A percentile compares a stretch with the other conserved stretches of the same genome.
These are phyloP conservation scores for Leptobrachium leishanense DNA, from an alignment of 2,113 vertebrate species.

Conservation along the genomic window DNA sequence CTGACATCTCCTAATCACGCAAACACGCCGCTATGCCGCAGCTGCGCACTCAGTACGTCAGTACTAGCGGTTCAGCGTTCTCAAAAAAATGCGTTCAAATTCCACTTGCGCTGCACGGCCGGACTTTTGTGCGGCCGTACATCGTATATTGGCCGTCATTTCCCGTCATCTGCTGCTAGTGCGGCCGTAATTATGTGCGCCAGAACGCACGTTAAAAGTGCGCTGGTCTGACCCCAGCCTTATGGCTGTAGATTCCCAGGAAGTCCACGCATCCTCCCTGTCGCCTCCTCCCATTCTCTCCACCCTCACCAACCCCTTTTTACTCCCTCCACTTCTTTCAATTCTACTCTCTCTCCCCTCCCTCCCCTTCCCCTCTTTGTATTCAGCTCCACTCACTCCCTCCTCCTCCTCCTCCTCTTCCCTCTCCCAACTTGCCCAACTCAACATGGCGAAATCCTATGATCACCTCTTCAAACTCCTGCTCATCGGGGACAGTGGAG, in stretches of 20 bases:
- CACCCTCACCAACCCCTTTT: not conserved
- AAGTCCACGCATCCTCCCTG: not conserved
- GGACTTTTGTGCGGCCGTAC: too few relatives aligned
- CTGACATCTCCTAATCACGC: too few relatives aligned
- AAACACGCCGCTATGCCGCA: too few relatives aligned
- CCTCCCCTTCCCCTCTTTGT: conserved; percentile 1
- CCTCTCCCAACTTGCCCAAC: not conserved
- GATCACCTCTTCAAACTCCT: conserved; percentile 89
- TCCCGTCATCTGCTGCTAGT: too few relatives aligned
- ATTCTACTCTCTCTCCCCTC: not conserved
- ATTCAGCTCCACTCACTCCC: not conserved
- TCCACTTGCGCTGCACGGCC: too few relatives aligned
- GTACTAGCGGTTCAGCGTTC: too few relatives aligned
- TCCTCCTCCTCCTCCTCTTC: not conserved
- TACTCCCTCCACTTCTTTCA: not conserved
- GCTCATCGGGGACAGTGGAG: conserved; percentile 92
- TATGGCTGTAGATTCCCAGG: not conserved
- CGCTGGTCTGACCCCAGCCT: too few relatives aligned
- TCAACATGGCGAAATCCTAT: conserved; percentile 85
- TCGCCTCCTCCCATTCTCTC: not conserved
- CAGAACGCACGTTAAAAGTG: too few relatives aligned
- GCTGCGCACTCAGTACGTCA: too few relatives aligned
- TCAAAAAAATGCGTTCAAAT: too few relatives aligned
- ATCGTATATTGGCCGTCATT: too few relatives aligned
- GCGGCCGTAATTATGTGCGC: too few relatives aligned